phyloP scores from a whole-genome alignment of 2,113 vertebrate species.

The Dryoscopus gambensis region DNA sequence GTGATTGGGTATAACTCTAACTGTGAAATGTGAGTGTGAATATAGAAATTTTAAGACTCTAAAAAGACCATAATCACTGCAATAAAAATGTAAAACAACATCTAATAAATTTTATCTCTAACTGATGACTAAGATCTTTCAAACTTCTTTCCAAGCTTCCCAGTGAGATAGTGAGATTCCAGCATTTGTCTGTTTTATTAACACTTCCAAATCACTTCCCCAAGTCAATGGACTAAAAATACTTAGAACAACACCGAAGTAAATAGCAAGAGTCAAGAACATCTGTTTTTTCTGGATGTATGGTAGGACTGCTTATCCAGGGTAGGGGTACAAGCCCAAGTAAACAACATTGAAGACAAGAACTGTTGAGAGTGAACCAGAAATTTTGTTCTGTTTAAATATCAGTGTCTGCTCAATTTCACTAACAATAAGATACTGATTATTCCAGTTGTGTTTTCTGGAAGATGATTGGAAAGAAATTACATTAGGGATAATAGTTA shows the following conservation, averaged over 20 bases:
- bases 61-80: background rate
- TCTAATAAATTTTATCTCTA: background rate
- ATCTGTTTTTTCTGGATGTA: background rate
- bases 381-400: background rate
- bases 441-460: background rate
- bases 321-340: background rate
- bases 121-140: background rate
- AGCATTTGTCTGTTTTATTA: background rate
- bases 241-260: fast-evolving
- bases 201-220: background rate
- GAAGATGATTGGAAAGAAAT: background rate
- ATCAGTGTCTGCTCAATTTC: background rate
- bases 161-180: background rate
- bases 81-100: background rate
- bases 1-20: background rate
- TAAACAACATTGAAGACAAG: background rate
- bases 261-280: background rate
- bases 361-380: background rate
- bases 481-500: background rate
- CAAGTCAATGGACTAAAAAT: background rate
- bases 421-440: background rate
- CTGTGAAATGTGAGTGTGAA: background rate
- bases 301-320: background rate
- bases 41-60: background rate
- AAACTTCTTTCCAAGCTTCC: background rate